phyloP scores from a whole-genome alignment of 2,113 vertebrate genomes.

The Amphiprion percula region DNA sequence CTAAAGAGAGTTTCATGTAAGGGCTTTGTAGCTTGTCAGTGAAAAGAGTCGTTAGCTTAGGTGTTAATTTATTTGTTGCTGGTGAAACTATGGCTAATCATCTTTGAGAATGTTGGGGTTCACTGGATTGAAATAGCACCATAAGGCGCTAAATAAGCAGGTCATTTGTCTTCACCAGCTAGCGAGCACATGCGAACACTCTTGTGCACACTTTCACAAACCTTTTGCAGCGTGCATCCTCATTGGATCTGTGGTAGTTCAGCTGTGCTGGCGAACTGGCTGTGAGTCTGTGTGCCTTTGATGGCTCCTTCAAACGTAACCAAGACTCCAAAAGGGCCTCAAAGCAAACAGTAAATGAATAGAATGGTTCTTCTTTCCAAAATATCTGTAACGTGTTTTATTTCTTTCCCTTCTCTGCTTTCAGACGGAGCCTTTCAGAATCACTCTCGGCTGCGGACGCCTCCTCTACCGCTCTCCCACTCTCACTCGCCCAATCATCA shows the following conservation, averaged over 20 bases:
- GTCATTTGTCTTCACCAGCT: constrained; percentile 10
- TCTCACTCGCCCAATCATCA: constrained; percentile 93
- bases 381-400: constrained; percentile 9
- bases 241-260: constrained; percentile 7
- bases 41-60: constrained; percentile 20
- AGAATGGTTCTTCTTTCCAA: constrained; percentile 3
- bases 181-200: not conserved
- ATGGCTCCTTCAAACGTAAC: constrained; percentile 33
- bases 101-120: constrained; percentile 9
- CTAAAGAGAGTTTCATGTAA: constrained; percentile 10
- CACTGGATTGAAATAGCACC: constrained; percentile 25
- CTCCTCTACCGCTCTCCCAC: constrained; percentile 92
- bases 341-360: constrained; percentile 4
- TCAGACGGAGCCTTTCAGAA: constrained; percentile 91
- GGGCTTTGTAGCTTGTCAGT: constrained; percentile 36
- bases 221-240: not conserved
- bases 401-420: constrained; percentile 62
- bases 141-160: constrained; percentile 18
- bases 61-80: constrained; percentile 47
- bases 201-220: constrained; percentile 2
- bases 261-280: constrained; percentile 15
- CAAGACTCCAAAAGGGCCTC: constrained; percentile 13
- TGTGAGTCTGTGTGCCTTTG: constrained; percentile 22
- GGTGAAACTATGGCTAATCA: constrained; percentile 32
- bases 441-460: constrained; percentile 93